phyloP scores from a whole-genome alignment of 2,888 invertebrate species.

The Lycocerus yunnanus region DNA sequence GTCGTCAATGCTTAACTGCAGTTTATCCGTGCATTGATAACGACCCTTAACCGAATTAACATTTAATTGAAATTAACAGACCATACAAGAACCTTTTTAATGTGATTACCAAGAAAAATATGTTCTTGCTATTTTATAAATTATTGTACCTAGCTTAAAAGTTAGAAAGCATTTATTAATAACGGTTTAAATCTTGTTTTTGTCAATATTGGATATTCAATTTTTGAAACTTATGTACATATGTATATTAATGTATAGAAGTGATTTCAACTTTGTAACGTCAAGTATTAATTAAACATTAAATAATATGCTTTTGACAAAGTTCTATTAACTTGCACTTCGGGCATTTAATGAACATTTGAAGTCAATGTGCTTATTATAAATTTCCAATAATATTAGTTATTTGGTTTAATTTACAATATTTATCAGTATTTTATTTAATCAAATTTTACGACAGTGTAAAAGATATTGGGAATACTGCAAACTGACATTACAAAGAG shows the following conservation, averaged over 20 bases:
- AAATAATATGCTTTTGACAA: background rate
- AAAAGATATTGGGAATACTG: no score
- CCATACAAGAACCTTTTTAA: background rate
- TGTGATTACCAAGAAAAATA: background rate
- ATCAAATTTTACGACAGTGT: no score
- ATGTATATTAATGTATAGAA: background rate
- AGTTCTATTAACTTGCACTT: background rate
- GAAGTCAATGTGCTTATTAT: slow-evolving; percentile 6
- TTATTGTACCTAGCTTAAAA: no score
- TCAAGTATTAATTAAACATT: slow-evolving; percentile 14
- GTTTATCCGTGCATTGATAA: background rate
- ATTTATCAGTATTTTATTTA: no score
- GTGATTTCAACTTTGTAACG: background rate
- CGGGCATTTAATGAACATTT: slow-evolving; percentile 5
- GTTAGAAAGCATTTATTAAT: background rate
- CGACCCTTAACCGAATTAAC: background rate
- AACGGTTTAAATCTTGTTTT: background rate
- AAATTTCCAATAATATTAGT: background rate
- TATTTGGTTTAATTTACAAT: background rate
- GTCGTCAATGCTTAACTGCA: background rate
- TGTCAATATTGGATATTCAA: background rate
- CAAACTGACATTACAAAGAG: background rate
- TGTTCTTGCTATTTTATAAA: no score
- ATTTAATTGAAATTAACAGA: background rate
- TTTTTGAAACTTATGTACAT: background rate